Conservation (phyloP, 37 sponge, comb jelly and placozoan species). For the Mnemiopsis leidyi region DNA sequence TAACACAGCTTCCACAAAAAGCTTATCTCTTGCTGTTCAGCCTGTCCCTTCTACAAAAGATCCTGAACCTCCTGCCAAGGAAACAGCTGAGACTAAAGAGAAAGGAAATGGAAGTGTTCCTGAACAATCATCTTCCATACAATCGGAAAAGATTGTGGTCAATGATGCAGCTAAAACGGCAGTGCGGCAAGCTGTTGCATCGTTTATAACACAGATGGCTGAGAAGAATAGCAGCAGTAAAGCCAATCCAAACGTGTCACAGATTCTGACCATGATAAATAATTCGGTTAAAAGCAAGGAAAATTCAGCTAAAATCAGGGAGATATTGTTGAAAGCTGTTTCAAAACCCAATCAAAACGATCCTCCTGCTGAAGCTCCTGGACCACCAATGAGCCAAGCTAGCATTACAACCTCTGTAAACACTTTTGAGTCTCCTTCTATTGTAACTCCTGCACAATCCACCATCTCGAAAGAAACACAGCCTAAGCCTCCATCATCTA, state of each 20-base stretch:
- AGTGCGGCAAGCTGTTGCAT: conserved; percentile 46
- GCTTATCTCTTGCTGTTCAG: background rate
- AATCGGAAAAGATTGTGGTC: conserved; percentile 21
- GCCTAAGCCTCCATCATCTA: background rate
- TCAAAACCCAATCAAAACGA: background rate
- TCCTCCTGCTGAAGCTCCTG: background rate
- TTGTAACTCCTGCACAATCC: background rate
- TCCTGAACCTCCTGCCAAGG: background rate
- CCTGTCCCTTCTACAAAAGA: background rate
- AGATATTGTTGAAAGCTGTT: conserved; percentile 41
- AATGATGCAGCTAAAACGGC: conserved; percentile 54
- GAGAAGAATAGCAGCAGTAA: conserved; percentile 21
- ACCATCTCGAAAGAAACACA: background rate
- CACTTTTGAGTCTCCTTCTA: background rate
- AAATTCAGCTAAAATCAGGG: conserved; percentile 38
- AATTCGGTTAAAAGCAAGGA: conserved; percentile 58
- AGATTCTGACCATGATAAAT: conserved; percentile 36
- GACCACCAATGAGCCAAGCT: background rate
- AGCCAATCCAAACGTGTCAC: conserved; percentile 14
- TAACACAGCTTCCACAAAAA: background rate
- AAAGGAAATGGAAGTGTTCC: background rate
- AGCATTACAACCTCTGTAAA: background rate
- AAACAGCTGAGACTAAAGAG: background rate
- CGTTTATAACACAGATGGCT: conserved; percentile 50
- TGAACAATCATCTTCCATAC: background rate